phyloP scores from a whole-genome alignment of 2,888 invertebrate genomes.

The Trissolcus japonicus region DNA sequence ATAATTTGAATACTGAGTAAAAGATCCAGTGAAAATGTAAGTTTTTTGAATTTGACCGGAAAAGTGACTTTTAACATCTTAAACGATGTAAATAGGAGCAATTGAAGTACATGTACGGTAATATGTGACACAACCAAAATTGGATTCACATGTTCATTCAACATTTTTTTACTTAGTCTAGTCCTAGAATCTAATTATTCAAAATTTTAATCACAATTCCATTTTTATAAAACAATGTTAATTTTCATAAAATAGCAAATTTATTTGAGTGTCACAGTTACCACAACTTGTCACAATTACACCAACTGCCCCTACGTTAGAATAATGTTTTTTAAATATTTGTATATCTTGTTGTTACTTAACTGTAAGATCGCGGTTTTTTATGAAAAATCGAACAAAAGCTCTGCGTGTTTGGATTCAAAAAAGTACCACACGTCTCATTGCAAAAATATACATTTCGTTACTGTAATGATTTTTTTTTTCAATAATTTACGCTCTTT shows the following conservation, averaged over 20 bases:
- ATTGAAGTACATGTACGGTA: too few species aligned
- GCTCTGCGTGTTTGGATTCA: conserved; percentile 41
- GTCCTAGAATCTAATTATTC: too few species aligned
- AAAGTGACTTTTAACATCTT: conserved; percentile 50
- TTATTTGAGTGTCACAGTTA: too few species aligned
- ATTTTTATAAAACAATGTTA: too few species aligned
- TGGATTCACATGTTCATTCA: too few species aligned
- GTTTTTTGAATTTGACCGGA: conserved; percentile 42
- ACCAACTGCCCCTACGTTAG: conserved; percentile 13
- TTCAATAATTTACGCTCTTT: conserved; percentile 6
- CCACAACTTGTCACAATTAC: too few species aligned
- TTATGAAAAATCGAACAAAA: conserved; percentile 28
- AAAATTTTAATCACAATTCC: too few species aligned
- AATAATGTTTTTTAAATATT: conserved; percentile 42
- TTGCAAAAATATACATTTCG: conserved; percentile 44
- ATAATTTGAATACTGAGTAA: conserved; percentile 31
- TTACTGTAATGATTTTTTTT: conserved; percentile 11
- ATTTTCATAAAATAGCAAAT: too few species aligned
- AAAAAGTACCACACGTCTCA: conserved; percentile 42
- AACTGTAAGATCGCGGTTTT: conserved; percentile 43
- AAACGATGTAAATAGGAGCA: conserved; percentile 47
- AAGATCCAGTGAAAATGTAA: conserved; percentile 22
- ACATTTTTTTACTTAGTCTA: too few species aligned
- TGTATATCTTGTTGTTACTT: conserved; percentile 53
- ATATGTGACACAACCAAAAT: too few species aligned